phyloP scores from a whole-genome alignment of 2,113 vertebrate genomes.

The Tauraco erythrolophus region DNA sequence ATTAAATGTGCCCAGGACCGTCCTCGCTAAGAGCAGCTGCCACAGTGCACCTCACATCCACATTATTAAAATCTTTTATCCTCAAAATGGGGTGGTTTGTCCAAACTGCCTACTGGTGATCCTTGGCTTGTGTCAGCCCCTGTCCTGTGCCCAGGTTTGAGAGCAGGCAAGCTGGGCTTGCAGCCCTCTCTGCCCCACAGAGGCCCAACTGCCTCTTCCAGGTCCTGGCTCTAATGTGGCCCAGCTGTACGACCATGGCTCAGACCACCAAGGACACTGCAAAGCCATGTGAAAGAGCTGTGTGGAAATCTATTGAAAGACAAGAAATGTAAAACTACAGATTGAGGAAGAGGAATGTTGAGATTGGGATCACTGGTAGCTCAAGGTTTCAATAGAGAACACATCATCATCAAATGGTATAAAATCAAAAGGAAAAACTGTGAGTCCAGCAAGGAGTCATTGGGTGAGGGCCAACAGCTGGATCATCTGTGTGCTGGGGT shows the following conservation, averaged over 20 bases:
- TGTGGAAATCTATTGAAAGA: not conserved
- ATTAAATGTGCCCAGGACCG: accelerated
- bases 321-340: not conserved
- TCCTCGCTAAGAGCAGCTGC: not conserved
- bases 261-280: not conserved
- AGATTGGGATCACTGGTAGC: not conserved
- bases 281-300: not conserved
- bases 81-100: not conserved
- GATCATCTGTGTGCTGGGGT: not conserved
- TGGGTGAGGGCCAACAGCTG: not conserved
- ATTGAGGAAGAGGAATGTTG: not conserved
- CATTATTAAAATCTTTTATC: not conserved
- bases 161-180: not conserved
- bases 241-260: not conserved
- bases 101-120: not conserved
- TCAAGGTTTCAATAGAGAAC: not conserved
- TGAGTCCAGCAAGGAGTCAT: accelerated
- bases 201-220: not conserved
- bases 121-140: not conserved
- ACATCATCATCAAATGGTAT: not conserved
- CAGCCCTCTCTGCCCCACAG: not conserved
- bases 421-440: not conserved
- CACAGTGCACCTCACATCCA: accelerated
- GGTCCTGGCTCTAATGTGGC: not conserved
- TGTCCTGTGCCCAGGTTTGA: not conserved